Conservation (phyloP, 1,140 invertebrate species). For the Limonius californicus region DNA sequence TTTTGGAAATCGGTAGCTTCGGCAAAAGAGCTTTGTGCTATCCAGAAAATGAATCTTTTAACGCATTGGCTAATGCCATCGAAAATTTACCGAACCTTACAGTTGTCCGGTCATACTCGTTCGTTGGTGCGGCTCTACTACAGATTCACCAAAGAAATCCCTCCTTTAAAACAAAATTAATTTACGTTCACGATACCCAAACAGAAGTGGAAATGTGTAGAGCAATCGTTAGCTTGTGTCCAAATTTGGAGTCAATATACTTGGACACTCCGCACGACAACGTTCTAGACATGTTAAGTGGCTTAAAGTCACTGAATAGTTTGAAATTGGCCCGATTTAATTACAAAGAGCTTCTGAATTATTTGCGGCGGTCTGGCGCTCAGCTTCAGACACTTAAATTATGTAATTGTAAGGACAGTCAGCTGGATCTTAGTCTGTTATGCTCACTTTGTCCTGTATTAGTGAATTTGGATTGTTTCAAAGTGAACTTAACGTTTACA, state of each 20-base stretch:
- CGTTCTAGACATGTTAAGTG: slow-evolving; percentile 51
- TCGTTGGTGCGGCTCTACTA: slow-evolving; percentile 56
- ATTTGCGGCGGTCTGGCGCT: slow-evolving; percentile 54
- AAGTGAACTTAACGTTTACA: slow-evolving; percentile 56
- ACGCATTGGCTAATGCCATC: slow-evolving; percentile 54
- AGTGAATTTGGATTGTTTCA: slow-evolving; percentile 57
- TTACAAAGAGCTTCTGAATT: slow-evolving; percentile 55
- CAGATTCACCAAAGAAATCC: slow-evolving; percentile 52
- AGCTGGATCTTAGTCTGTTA: slow-evolving; percentile 57
- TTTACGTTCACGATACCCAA: slow-evolving; percentile 58
- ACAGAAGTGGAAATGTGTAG: slow-evolving; percentile 55
- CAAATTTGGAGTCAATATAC: slow-evolving; percentile 57
- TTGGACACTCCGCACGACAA: slow-evolving; percentile 56
- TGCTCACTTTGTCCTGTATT: slow-evolving; percentile 45
- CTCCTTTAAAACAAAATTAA: slow-evolving; percentile 55
- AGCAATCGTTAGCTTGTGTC: slow-evolving; percentile 56
- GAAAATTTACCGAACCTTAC: slow-evolving; percentile 57
- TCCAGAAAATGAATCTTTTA: slow-evolving; percentile 44
- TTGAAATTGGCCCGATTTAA: slow-evolving; percentile 60
- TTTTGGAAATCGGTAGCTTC: slow-evolving; percentile 61
- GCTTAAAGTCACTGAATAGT: slow-evolving; percentile 51
- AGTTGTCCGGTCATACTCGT: slow-evolving; percentile 60
- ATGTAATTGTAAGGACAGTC: slow-evolving; percentile 52
- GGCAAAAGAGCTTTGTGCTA: slow-evolving; percentile 62
- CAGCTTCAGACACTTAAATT: slow-evolving; percentile 58